A percentile compares a stretch with the other conserved stretches of the same genome.
Evolutionary conservation across 2,888 invertebrate species (phyloP).

Genomic region (Aporophyla lueneburgensis): DNA sequence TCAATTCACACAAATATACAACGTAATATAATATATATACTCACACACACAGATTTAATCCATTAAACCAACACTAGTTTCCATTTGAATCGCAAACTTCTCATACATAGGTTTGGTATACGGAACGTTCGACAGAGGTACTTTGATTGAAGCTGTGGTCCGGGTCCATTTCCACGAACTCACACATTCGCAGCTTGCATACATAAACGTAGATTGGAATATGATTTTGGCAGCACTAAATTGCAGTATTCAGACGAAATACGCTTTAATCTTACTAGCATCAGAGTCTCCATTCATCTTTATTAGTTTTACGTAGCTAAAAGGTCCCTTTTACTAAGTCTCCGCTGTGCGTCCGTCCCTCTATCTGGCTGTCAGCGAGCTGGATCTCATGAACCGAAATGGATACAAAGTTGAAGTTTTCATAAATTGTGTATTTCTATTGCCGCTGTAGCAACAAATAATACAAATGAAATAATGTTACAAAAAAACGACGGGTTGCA

Average conservation of each 20-base stretch:
- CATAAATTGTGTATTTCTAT: too few species aligned
- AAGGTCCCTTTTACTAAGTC: background rate
- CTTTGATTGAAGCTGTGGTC: constrained; percentile 45
- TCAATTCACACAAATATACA: background rate
- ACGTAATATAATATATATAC: background rate
- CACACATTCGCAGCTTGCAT: too few species aligned
- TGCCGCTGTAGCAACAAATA: too few species aligned
- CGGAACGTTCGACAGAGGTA: constrained; percentile 8
- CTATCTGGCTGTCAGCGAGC: too few species aligned
- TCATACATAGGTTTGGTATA: background rate
- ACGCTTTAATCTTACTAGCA: background rate
- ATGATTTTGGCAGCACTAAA: background rate
- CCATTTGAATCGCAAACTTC: constrained; percentile 29
- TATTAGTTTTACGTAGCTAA: background rate
- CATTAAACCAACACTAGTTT: constrained; percentile 9
- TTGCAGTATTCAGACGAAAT: constrained; percentile 1
- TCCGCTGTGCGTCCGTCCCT: background rate
- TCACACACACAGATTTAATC: too few species aligned
- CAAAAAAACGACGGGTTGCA: too few species aligned
- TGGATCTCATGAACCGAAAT: too few species aligned
- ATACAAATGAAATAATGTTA: background rate
- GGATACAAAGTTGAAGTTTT: too few species aligned
- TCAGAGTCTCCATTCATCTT: background rate
- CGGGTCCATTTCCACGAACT: constrained; percentile 23
- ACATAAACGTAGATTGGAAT: background rate